Evolutionary conservation across 2,113 vertebrate genomes (phyloP).

Genomic region (Mystacornis crossleyi): DNA sequence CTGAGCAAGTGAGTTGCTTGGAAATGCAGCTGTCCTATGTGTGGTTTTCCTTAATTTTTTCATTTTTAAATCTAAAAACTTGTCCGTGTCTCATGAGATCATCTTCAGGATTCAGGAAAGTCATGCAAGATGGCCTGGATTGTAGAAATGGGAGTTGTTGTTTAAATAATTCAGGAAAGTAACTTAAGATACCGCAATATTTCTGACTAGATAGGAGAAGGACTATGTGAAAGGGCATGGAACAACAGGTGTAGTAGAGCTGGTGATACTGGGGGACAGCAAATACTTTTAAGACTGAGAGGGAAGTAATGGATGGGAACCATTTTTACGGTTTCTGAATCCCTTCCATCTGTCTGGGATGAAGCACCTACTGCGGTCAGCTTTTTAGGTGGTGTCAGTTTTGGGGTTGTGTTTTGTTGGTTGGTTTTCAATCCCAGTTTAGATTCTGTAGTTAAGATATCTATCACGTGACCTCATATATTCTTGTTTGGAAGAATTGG

Average conservation of each 20-base stretch:
- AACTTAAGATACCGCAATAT: not conserved
- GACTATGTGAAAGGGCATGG: not conserved
- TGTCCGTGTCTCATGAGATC: accelerated
- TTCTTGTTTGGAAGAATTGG: not conserved
- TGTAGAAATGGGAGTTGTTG: not conserved
- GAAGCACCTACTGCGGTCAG: not conserved
- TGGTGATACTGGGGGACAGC: not conserved
- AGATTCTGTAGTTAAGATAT: not conserved
- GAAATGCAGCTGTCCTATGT: not conserved
- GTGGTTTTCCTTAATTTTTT: not conserved
- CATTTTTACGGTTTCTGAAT: not conserved
- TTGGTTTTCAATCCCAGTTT: not conserved
- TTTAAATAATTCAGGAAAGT: not conserved
- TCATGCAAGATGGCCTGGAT: not conserved
- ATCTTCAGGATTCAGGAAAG: not conserved
- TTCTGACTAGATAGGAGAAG: not conserved
- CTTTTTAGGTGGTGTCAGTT: not conserved
- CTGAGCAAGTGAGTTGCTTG: not conserved
- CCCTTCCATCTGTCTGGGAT: not conserved
- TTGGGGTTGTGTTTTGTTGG: not conserved
- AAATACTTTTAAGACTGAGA: not conserved
- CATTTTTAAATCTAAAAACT: not conserved
- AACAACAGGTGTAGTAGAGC: not conserved
- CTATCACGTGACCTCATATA: not conserved
- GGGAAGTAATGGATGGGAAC: not conserved